Evolutionary conservation across 2,888 invertebrate genomes (phyloP), one percentile per base, ranked within the genome.

Genomic region (Oithona nana): DNA sequence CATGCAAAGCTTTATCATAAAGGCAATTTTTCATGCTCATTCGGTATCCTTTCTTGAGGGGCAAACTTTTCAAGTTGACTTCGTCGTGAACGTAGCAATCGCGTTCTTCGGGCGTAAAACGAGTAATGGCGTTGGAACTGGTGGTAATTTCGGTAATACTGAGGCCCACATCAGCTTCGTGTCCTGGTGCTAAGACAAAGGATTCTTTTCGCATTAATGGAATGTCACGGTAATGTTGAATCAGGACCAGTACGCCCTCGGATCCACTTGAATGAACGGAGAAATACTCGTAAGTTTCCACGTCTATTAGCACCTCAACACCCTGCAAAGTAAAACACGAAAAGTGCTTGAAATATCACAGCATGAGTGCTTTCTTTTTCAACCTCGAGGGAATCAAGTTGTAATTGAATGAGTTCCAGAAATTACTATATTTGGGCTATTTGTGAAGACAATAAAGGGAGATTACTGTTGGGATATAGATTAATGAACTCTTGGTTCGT

Each of bases 21-120:
- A 59, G 59, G 28, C 59, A 59, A 28, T 59, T 59, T 50, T 48
- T 59, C 59, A 59, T 59, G 49, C 59, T 59, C 59, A 59, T 59
- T 1, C 59, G 59, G 29, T 59, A 59, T 6, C 59, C 59, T 16
- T 59, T 57, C 20, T 29, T 59, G 4, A 59, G 26, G n/a, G 59
- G 59, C 2, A 59, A 50, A 22, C 28, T 24, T 3, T 22, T 26
- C 6, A 59, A 20, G 50, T 59, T 59, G 3, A 59, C 59, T 49
- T 59, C 59, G 11, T 59, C 59, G 31, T 39, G 48, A n/a, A 50
- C 50, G 20, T 48, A 59, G 49, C 59, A 59, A 59, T 59, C 59
- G 4, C 59, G 22, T 28, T 59, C 59, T n/a, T 22, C 11, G 24
- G 59, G 59, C 22, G 49, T 24, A 28, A 59, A 59, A 16, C 59